Conservation (phyloP, 2,888 invertebrate genomes). For the Sussaba pulchella region DNA sequence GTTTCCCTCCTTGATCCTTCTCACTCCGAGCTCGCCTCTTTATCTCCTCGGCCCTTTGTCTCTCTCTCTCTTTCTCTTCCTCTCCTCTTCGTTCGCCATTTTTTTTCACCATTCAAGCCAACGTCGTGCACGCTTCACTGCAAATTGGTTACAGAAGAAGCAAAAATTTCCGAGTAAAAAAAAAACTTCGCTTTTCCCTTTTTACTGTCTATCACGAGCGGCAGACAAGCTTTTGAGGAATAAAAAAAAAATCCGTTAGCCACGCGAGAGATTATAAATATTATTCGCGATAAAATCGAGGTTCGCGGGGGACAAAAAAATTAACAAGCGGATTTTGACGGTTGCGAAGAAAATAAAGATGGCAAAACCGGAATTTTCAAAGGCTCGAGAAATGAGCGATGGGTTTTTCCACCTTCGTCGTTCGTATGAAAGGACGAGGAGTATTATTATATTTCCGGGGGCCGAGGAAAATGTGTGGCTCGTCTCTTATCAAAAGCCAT, state of each 20-base stretch:
- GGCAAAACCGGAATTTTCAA: background rate
- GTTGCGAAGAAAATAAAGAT: background rate
- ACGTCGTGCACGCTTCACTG: slow-evolving; percentile 36
- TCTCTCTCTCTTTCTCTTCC: slow-evolving; percentile 36
- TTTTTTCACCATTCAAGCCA: background rate
- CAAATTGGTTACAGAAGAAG: slow-evolving; percentile 52
- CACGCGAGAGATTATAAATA: background rate
- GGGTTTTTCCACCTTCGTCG: too few species aligned
- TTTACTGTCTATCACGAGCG: slow-evolving; percentile 19
- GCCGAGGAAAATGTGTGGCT: background rate
- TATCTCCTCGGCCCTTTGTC: slow-evolving; percentile 34
- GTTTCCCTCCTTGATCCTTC: slow-evolving; percentile 57
- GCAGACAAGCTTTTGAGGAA: background rate
- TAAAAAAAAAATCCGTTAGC: background rate
- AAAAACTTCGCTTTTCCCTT: slow-evolving; percentile 34
- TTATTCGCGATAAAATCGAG: background rate
- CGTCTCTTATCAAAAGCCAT: slow-evolving; percentile 24
- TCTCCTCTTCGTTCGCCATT: slow-evolving; percentile 10
- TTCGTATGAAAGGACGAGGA: background rate
- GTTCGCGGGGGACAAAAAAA: background rate
- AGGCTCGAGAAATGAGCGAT: too few species aligned
- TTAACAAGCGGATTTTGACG: background rate
- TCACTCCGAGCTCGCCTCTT: slow-evolving; percentile 47
- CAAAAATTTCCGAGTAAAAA: slow-evolving; percentile 16
- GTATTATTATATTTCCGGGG: background rate